Conservation (phyloP, 2,888 invertebrate genomes). For the Cephus spinipes region DNA sequence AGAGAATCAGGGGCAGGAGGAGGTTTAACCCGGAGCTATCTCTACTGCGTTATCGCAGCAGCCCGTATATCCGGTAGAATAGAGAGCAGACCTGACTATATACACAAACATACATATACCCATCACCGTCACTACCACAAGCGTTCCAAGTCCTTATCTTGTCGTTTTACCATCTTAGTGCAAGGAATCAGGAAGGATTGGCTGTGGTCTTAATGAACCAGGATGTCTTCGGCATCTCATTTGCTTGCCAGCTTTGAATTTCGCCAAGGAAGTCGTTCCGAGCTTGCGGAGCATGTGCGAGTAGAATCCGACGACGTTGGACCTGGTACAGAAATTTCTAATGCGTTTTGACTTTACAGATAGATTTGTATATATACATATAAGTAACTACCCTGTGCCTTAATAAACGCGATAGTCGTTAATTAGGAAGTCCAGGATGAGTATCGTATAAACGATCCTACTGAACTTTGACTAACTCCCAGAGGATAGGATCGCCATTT, state of each 20-base stretch:
- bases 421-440: slow-evolving; percentile 5
- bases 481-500: slow-evolving; percentile 7
- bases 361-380: not conserved
- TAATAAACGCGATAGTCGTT: not conserved
- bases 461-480: not conserved
- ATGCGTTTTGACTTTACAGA: not conserved
- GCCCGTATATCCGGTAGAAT: slow-evolving; percentile 41
- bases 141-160: slow-evolving; percentile 42
- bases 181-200: slow-evolving; percentile 45
- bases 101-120: slow-evolving; percentile 15
- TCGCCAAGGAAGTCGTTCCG: not conserved
- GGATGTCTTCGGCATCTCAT: slow-evolving; percentile 24
- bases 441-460: not conserved
- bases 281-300: not conserved
- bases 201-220: slow-evolving; percentile 29
- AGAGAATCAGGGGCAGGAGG: slow-evolving; percentile 19
- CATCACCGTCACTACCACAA: slow-evolving; percentile 22
- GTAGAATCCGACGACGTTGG: not conserved
- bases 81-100: slow-evolving; percentile 36
- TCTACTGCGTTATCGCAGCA: slow-evolving; percentile 47
- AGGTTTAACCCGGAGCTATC: slow-evolving; percentile 54
- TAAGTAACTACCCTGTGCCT: not conserved
- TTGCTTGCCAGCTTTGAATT: slow-evolving; percentile 15
- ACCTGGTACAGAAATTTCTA: not conserved
- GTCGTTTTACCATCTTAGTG: slow-evolving; percentile 48